Percentiles rank a stretch among this genome's conserved stretches.
Conservation (phyloP, 2,888 invertebrate species). For the Hypsopygia costalis region DNA sequence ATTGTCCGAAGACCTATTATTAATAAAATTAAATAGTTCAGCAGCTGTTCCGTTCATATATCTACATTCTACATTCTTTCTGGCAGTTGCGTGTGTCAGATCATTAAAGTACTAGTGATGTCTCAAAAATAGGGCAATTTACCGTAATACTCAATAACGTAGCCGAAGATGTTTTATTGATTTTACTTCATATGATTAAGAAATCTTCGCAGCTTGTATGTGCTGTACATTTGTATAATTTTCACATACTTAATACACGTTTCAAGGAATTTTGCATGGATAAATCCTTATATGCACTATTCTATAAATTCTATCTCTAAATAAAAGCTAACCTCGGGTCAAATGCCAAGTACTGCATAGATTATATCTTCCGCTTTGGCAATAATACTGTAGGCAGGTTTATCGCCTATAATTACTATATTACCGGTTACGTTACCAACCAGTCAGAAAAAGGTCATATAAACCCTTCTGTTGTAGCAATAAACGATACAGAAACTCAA, state of each 20-base stretch:
- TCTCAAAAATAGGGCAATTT: no score
- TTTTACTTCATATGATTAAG: no score
- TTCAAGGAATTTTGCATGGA: conserved; percentile 3
- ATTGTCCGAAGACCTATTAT: conserved; percentile 24
- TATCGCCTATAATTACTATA: conserved; percentile 46
- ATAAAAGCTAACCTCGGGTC: conserved; percentile 43
- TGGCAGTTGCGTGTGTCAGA: conserved; percentile 32
- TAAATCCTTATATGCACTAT: conserved; percentile 1
- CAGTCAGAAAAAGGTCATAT: conserved; percentile 3
- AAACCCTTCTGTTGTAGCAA: conserved; percentile 9
- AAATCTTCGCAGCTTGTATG: no score
- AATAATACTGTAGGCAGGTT: conserved; percentile 39
- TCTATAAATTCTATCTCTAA: conserved; percentile 14
- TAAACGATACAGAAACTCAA: conserved; percentile 11
- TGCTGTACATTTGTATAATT: neutral
- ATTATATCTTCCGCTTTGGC: conserved; percentile 47
- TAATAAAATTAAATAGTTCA: conserved; percentile 33
- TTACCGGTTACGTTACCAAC: conserved; percentile 34
- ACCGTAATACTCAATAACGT: no score
- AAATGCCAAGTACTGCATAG: conserved; percentile 49
- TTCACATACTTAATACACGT: neutral
- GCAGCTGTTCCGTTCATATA: conserved; percentile 31
- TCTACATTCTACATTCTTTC: conserved; percentile 15
- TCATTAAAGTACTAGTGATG: no score
- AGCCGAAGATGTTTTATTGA: no score